Percentiles rank a stretch among this genome's conserved stretches.
Evolutionary conservation across 1,140 invertebrate genomes (phyloP).

Genomic region (Leptinotarsa texana): DNA sequence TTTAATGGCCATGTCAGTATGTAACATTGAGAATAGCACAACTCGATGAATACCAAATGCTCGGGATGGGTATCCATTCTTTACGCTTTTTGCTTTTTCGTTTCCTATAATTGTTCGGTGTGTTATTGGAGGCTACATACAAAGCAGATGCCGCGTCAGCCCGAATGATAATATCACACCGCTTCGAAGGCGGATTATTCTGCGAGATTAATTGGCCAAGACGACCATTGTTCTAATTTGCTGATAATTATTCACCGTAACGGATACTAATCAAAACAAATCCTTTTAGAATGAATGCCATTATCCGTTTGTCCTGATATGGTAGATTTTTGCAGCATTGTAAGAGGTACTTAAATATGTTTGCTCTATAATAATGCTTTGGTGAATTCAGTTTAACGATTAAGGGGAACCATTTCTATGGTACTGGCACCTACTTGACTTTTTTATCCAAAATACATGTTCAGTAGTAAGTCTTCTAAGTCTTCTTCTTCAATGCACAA

Average conservation of each 20-base stretch:
- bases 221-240: conserved; percentile 19
- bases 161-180: not conserved
- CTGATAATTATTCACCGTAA: not conserved
- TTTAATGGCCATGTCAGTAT: conserved; percentile 30
- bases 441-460: too few relatives aligned
- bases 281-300: not conserved
- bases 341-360: too few relatives aligned
- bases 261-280: not conserved
- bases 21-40: conserved; percentile 11
- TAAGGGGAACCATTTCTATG: too few relatives aligned
- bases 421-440: too few relatives aligned
- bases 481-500: too few relatives aligned
- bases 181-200: conserved; percentile 7
- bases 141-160: conserved; percentile 11
- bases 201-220: conserved; percentile 15
- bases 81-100: conserved; percentile 12
- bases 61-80: not conserved
- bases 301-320: too few relatives aligned
- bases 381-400: too few relatives aligned
- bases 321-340: too few relatives aligned
- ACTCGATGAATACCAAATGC: conserved; percentile 26
- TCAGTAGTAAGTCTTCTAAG: too few relatives aligned
- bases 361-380: too few relatives aligned
- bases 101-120: conserved; percentile 8
- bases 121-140: not conserved